Evolutionary conservation across 2,888 invertebrate species (phyloP), one percentile per base, ranked within the genome.

Genomic region (Trissonchulus latispiculum): DNA sequence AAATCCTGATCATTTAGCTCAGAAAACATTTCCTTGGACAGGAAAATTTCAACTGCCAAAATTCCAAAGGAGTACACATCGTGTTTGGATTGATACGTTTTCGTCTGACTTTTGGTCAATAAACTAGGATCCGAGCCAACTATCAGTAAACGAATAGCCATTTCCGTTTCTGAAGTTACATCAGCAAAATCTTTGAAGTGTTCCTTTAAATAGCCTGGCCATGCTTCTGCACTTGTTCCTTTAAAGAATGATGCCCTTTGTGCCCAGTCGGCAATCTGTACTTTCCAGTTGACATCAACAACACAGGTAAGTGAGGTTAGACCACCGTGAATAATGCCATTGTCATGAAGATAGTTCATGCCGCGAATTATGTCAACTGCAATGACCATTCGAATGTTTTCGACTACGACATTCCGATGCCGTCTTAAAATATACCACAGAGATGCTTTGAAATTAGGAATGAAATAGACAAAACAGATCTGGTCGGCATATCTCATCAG

Each of bases 181-280:
- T 48, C 48, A 23, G 48, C 48, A 48, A 48, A 48, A 48, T 48
- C 48, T 48, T 48, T 48, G 48, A 48, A 48, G 8, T 48, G 8
- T 8, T 48, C 48, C 48, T 48, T 48, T 23, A 48, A 48, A 48
- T 15, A 23, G 23, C 48, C 48, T 8, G 48, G 48, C 48, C 48
- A 48, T 15, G 48, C 48, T 48, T 48, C 8, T 48, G 48, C 48
- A 23, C 48, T 48, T 8, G 48, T 48, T 48, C 8, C 48, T 23
- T 48, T 48, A 48, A 15, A 48, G 23, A 48, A 48, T 23, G 48
- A 72, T 36, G 75, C 76, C 37, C 70, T 75, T 67, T 78, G 79
- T 70, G 79, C 78, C 83, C 83, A 83, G 69, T 81, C 80, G 2
- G 79, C 77, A 1, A 83, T 77, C 72, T 80, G 80, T 8, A 83